These are phyloP conservation scores for rat (Rattus norvegicus) DNA, from an alignment of 2,113 vertebrate species.

Conservation along the genomic window DNA sequence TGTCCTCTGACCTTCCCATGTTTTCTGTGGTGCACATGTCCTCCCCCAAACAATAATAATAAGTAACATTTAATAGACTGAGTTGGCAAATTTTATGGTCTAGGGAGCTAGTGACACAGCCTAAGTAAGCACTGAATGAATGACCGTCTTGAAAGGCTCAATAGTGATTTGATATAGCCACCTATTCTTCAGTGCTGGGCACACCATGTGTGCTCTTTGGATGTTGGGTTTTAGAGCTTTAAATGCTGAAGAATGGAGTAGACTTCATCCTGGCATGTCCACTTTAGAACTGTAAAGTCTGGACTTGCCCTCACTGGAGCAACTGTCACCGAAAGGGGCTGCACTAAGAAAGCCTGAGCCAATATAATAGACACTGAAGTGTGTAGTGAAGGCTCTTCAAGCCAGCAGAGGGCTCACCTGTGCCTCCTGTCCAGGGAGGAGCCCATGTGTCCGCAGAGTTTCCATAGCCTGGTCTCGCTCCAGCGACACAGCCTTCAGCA, in stretches of 20 bases:
- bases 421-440: conserved; percentile 25
- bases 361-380: accelerated
- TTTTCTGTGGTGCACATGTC: too few species aligned
- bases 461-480: conserved; percentile 85
- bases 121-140: background rate
- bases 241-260: background rate
- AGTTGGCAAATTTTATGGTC: background rate
- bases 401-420: conserved; percentile 16
- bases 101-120: background rate
- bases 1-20: background rate
- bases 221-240: background rate
- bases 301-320: accelerated
- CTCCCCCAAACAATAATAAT: background rate
- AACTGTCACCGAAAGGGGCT: background rate
- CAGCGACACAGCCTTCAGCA: conserved; percentile 79
- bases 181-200: background rate
- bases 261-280: background rate
- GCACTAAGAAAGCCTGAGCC: accelerated
- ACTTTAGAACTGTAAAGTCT: background rate
- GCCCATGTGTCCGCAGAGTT: background rate
- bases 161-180: too few species aligned
- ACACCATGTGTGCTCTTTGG: background rate
- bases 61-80: background rate
- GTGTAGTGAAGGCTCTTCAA: background rate
- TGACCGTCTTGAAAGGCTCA: accelerated